Base-by-base conservation (phyloP, 2,113 vertebrate genomes). In the Ursus arctos region DNA sequence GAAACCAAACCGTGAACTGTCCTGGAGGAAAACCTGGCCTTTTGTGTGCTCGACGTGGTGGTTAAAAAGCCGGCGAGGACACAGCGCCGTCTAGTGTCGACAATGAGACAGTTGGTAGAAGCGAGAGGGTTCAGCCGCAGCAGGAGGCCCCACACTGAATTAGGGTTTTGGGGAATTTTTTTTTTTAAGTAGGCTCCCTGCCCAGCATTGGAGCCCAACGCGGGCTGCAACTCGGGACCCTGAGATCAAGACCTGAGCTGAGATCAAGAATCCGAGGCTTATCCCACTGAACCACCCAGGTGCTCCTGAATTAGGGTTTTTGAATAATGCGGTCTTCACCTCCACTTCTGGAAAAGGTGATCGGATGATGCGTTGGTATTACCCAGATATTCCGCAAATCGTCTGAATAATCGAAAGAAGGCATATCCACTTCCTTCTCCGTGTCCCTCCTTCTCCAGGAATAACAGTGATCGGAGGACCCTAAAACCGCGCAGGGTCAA, bases 61-160 rank as follows among this genome's bases (percentile, higher is more conserved):
- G 14, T 31, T 10, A 24, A 47, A 18, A 63, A 69, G 91, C 84
- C 80, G 31, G 28, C 5, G 31, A 81, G 40, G 65, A 14, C 86
- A 89, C 85, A 94, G 97, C 97, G 95, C 97, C 95, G 24, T 85
- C 97, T 97, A 77, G 65, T 85, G 97, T 55, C 57, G 53, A 81
- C 43, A 19, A 11, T 2, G 57, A 2, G n/a, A 21, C 87, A 74
- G 77, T 19, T 51, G 40, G 51, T 28, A 24, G 43, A 69, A 76
- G 83, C 72, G 0, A 82, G 19, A 65, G 47, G n/a, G 26, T 21
- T 88, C 8, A 21, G 40, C 40, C 2, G 18, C 33, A 2, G 22
- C 2, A 0, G 2, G 12, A 63, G 26, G 28, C 2, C 31, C 86
- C 33, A 1, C 3, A 7, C 47, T 28, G 31, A 74, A 65, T 83